Conservation (phyloP, 2,113 vertebrate species). For the Emydura subglobosa region DNA sequence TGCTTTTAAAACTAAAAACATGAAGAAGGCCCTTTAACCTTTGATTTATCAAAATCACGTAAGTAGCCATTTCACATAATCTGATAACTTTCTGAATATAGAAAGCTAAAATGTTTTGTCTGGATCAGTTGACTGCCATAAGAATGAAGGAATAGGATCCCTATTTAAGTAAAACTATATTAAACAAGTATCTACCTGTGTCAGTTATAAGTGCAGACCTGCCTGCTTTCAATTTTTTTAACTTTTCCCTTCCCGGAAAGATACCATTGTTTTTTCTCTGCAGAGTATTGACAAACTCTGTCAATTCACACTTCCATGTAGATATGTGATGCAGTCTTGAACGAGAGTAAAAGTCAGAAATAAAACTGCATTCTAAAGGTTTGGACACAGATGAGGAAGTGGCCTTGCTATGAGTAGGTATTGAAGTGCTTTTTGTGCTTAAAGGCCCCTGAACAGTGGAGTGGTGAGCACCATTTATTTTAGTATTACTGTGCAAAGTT, state of each 20-base stretch:
- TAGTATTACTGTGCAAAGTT: constrained; percentile 81
- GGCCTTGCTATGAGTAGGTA: constrained; percentile 71
- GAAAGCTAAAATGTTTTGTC: neutral
- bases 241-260: constrained; percentile 92
- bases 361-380: constrained; percentile 86
- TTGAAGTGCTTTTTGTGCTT: constrained; percentile 85
- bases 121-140: neutral
- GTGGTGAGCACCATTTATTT: constrained; percentile 92
- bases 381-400: constrained; percentile 74
- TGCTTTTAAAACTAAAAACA: constrained; percentile 12
- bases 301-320: constrained; percentile 93
- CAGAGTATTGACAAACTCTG: constrained; percentile 93
- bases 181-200: constrained; percentile 83
- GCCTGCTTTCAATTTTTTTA: constrained; percentile 88
- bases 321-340: constrained; percentile 98
- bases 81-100: neutral
- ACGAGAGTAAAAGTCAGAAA: constrained; percentile 94
- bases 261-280: constrained; percentile 85
- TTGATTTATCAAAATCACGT: neutral
- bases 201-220: constrained; percentile 84
- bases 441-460: constrained; percentile 82
- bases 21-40: constrained; percentile 8
- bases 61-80: constrained; percentile 15
- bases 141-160: neutral
- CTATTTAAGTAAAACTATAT: constrained; percentile 65